A percentile compares a stretch with the other conserved stretches of the same genome.
Conservation (phyloP, 2,113 vertebrate species). For the Microcebus murinus region DNA sequence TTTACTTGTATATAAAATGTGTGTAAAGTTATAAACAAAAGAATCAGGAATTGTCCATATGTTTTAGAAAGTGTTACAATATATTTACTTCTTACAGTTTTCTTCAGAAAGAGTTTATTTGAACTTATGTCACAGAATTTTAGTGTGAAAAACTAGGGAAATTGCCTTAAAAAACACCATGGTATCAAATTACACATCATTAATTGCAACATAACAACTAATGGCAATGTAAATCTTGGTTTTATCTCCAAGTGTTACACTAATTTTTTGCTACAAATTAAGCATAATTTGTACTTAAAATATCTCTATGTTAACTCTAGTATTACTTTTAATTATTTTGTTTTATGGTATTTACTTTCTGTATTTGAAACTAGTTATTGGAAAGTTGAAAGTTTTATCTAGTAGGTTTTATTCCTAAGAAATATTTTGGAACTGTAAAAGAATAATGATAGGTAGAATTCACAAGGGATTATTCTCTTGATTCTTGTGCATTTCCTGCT, state of each 20-base stretch:
- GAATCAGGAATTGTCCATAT: not conserved
- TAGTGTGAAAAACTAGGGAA: conserved; percentile 30
- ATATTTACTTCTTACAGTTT: conserved; percentile 7
- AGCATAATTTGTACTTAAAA: conserved; percentile 37
- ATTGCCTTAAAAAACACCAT: not conserved
- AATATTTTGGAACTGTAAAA: not conserved
- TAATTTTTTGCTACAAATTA: conserved; percentile 44
- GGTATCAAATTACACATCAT: not conserved
- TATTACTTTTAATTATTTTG: conserved; percentile 23
- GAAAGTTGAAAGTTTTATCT: conserved; percentile 21
- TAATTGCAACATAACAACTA: not conserved
- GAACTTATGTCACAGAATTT: not conserved
- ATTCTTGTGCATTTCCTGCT: not conserved
- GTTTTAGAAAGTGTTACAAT: not conserved
- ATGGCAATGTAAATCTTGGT: conserved; percentile 6
- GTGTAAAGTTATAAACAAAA: not conserved
- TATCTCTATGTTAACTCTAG: not conserved
- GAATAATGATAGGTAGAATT: not conserved
- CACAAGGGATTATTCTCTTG: not conserved
- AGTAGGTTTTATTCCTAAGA: not conserved
- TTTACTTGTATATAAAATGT: not conserved
- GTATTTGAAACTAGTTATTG: conserved; percentile 27
- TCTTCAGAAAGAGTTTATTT: conserved; percentile 16
- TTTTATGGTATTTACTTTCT: not conserved
- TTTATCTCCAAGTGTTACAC: conserved; percentile 17